A percentile compares a stretch with the other conserved stretches of the same genome.
Conservation (phyloP, 1,140 invertebrate genomes). For the Anthonomus grandis region DNA sequence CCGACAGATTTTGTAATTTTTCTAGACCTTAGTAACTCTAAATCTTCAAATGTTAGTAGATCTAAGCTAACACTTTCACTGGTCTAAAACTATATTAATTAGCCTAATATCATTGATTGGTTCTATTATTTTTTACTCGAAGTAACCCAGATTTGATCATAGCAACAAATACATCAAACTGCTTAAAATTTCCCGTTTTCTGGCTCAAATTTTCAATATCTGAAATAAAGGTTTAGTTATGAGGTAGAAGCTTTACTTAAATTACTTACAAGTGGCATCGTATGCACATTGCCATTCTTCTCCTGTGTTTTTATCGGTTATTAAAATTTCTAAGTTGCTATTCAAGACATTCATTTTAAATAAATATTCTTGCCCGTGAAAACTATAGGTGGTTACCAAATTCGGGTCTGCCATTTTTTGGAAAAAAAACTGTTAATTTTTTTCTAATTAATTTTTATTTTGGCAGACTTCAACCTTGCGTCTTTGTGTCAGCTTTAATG, state of each 20-base stretch:
- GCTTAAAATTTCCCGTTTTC: conserved; percentile 56
- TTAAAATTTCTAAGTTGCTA: conserved; percentile 47
- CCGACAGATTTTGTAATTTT: no score
- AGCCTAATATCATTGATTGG: no score
- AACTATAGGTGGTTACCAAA: conserved; percentile 50
- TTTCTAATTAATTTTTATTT: no score
- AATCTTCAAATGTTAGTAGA: no score
- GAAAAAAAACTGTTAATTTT: conserved; percentile 9
- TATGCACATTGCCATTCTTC: conserved; percentile 56
- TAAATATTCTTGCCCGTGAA: conserved; percentile 51
- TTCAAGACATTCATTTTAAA: conserved; percentile 49
- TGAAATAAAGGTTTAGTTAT: conserved; percentile 36
- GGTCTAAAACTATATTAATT: no score
- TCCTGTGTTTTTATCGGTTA: conserved; percentile 53
- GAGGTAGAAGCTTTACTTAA: neutral
- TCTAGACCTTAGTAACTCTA: no score
- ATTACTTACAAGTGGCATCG: conserved; percentile 50
- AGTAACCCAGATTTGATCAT: conserved; percentile 55
- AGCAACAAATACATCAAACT: conserved; percentile 53
- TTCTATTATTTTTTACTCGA: conserved; percentile 48
- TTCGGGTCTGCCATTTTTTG: conserved; percentile 41
- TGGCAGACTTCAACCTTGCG: no score
- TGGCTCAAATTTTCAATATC: conserved; percentile 55
- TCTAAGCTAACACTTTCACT: no score
- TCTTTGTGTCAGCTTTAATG: no score